Conservation (phyloP, 2,888 invertebrate species). For the Abscondita cerata region DNA sequence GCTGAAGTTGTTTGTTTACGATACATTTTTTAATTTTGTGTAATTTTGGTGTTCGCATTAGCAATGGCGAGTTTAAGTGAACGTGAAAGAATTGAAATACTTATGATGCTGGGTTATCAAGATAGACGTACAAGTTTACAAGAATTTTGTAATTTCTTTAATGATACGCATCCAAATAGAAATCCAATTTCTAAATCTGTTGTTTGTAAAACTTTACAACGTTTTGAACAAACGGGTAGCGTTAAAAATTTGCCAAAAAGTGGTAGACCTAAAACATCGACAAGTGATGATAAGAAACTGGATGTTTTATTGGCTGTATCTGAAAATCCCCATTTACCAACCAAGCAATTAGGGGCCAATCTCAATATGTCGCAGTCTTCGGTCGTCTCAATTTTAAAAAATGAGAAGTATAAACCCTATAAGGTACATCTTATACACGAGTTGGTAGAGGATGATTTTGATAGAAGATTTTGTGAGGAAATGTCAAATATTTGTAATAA, state of each 20-base stretch:
- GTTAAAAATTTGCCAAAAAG: too few species aligned
- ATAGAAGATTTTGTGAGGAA: too few species aligned
- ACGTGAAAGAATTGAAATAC: slow-evolving; percentile 7
- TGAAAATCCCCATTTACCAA: background rate
- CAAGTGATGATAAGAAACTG: too few species aligned
- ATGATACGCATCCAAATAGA: slow-evolving; percentile 5
- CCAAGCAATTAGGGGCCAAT: background rate
- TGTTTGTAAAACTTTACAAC: too few species aligned
- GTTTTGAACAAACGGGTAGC: too few species aligned
- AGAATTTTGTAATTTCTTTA: slow-evolving; percentile 10
- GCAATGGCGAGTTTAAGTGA: slow-evolving; percentile 10
- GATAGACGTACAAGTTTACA: slow-evolving; percentile 14
- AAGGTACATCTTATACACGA: background rate
- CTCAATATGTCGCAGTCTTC: background rate
- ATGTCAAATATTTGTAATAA: too few species aligned
- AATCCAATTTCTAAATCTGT: slow-evolving; percentile 4
- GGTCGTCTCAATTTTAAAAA: background rate
- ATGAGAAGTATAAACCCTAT: background rate
- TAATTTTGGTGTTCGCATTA: too few species aligned
- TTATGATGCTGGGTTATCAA: background rate
- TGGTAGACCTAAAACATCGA: too few species aligned
- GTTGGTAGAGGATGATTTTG: slow-evolving; percentile 1
- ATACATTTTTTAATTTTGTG: too few species aligned
- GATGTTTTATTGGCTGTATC: background rate
- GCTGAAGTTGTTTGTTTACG: too few species aligned